Percentiles rank a stretch among this genome's conserved stretches.
Conservation (phyloP, 2,113 vertebrate genomes). For the Calonectris borealis region DNA sequence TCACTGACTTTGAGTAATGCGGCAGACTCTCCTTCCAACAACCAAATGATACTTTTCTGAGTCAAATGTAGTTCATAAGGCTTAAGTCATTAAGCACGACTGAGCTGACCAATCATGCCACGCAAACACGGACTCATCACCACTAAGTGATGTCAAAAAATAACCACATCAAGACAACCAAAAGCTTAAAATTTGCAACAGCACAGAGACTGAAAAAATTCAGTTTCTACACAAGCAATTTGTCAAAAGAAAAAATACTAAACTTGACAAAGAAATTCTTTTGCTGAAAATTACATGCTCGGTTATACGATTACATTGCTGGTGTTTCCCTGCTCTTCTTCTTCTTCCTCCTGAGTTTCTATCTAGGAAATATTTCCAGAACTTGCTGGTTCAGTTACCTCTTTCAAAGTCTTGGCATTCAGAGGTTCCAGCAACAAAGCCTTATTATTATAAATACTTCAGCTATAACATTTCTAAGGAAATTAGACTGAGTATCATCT, state of each 20-base stretch:
- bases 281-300: neutral
- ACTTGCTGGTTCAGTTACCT: neutral
- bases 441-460: neutral
- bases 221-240: neutral
- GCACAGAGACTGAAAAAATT: neutral
- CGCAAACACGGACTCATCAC: rapidly evolving
- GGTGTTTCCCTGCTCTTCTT: neutral
- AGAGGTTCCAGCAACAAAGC: neutral
- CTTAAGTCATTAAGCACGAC: neutral
- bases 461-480: neutral
- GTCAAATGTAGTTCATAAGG: neutral
- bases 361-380: slow-evolving; percentile 6
- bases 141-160: neutral
- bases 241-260: neutral
- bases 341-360: neutral
- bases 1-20: neutral
- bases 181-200: neutral
- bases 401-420: neutral
- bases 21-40: neutral
- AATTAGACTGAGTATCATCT: neutral
- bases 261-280: neutral
- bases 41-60: neutral
- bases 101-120: neutral
- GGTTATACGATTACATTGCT: neutral
- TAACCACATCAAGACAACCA: neutral